These are phyloP conservation scores for Lasioglossum vierecki DNA, from an alignment of 2,888 invertebrate genomes.

Conservation along the genomic window DNA sequence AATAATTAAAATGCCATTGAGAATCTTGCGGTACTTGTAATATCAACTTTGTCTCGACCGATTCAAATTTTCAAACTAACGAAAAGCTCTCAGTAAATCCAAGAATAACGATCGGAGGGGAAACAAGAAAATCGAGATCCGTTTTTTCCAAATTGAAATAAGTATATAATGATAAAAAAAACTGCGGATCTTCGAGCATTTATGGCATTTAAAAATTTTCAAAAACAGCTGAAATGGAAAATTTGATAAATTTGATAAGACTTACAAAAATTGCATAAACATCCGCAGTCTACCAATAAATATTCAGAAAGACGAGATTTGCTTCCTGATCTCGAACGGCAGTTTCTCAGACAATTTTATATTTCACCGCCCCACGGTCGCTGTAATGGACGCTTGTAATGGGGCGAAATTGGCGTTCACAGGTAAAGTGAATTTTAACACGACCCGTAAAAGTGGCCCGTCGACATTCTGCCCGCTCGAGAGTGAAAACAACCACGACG, in stretches of 20 bases:
- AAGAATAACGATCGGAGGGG: neutral
- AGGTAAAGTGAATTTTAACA: constrained; percentile 53
- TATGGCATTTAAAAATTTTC: no score
- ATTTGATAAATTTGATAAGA: no score
- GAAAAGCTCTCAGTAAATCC: neutral
- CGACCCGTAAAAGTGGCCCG: constrained; percentile 10
- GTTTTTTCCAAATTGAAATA: neutral
- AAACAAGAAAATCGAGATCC: neutral
- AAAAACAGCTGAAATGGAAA: no score
- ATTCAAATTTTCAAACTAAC: neutral
- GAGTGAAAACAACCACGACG: constrained; percentile 20
- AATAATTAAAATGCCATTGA: neutral
- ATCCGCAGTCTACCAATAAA: constrained; percentile 28
- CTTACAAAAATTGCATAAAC: no score
- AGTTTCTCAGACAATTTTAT: neutral
- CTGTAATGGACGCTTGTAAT: constrained; percentile 31
- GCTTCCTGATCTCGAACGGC: neutral
- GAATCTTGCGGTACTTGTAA: neutral
- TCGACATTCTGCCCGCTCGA: neutral
- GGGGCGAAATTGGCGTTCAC: constrained; percentile 39
- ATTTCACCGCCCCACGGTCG: neutral
- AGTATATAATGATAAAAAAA: no score
- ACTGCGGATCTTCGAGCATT: no score
- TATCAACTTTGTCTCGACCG: neutral
- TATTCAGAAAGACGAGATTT: constrained; percentile 31